Evolutionary conservation across 2,113 vertebrate genomes (phyloP), one percentile per base, ranked within the genome.

Genomic region (Thunnus thynnus): DNA sequence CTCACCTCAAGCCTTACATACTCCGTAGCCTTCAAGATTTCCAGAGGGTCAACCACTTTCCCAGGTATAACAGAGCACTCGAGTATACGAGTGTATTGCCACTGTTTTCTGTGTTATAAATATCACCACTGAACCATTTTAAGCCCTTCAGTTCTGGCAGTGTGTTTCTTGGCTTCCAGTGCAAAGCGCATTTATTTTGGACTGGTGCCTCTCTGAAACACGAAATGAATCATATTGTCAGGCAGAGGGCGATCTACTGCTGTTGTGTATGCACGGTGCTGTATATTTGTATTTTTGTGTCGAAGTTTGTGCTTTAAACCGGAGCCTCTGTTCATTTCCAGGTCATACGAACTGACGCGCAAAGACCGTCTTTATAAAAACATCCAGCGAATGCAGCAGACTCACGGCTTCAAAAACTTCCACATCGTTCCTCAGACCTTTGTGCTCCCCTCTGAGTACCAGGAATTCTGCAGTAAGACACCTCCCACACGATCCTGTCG

Each of bases 1-100:
- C 97, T 72, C 98, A 99, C 92, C 93, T 99, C 89, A 99, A 99
- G 92, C 96, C 97, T 82, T 96, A 97, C 72, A 82, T 97, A 82
- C 94, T 99, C 62, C 96, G 97, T 64, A 95, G 94, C 82, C 96
- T 99, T 66, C 95, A 97, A 88, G 96, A 98, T 93, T 97, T 97
- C 92, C 98, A 99, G 93, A 99, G 97, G 91, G 97, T 99, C 93
- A 99, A 99, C 92, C 98, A 99, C 88, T 99, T 99, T 82, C 98
- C 98, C 86, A 97, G 97, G 98, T 99, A 93, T 79, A 85, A 44
- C 14, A 68, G 67, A 69, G 4, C 2, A 14, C 60, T 84, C 50
- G 56, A 57, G 30, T 57, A 9, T 47, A 18, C 8, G 3, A 76
- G 71, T 57, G 72, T 46, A 36, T n/a, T 65, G 54, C 70, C 60